These are phyloP conservation scores for Drosophila navojoa DNA, from an alignment of 1,140 invertebrate genomes.

Conservation along the genomic window DNA sequence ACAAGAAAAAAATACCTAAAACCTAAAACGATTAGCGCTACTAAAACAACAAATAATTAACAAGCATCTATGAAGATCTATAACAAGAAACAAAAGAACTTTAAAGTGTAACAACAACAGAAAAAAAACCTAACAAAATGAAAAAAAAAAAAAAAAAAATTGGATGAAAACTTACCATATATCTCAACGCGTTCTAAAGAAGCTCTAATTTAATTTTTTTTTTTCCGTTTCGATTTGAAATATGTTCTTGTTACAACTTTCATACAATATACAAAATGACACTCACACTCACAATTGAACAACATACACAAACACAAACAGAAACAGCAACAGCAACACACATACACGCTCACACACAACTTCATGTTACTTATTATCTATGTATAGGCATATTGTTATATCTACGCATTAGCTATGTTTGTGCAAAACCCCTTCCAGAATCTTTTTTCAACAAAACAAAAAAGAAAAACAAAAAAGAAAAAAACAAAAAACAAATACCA, in stretches of 20 bases:
- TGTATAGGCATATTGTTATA: conserved; percentile 75
- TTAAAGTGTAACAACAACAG: conserved; percentile 42
- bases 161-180: conserved; percentile 33
- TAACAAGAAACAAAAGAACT: conserved; percentile 47
- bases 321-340: conserved; percentile 31
- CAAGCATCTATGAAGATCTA: conserved; percentile 29
- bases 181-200: conserved; percentile 50
- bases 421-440: conserved; percentile 74
- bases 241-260: conserved; percentile 69
- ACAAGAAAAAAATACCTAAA: conserved; percentile 25
- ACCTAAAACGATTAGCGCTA: conserved; percentile 66
- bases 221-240: conserved; percentile 49
- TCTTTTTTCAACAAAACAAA: conserved; percentile 44
- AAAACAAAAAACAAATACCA: not conserved
- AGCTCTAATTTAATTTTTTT: conserved; percentile 56
- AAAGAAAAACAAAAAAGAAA: not conserved
- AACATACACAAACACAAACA: conserved; percentile 40
- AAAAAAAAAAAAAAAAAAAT: conserved; percentile 25
- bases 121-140: conserved; percentile 27
- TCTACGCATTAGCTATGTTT: conserved; percentile 75
- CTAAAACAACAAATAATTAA: conserved; percentile 48
- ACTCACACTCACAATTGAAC: conserved; percentile 11
- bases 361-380: conserved; percentile 77
- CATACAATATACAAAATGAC: conserved; percentile 25
- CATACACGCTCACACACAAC: conserved; percentile 38